These are phyloP conservation scores for Drosophila baimaii DNA, from an alignment of 1,140 invertebrate species.

Conservation along the genomic window DNA sequence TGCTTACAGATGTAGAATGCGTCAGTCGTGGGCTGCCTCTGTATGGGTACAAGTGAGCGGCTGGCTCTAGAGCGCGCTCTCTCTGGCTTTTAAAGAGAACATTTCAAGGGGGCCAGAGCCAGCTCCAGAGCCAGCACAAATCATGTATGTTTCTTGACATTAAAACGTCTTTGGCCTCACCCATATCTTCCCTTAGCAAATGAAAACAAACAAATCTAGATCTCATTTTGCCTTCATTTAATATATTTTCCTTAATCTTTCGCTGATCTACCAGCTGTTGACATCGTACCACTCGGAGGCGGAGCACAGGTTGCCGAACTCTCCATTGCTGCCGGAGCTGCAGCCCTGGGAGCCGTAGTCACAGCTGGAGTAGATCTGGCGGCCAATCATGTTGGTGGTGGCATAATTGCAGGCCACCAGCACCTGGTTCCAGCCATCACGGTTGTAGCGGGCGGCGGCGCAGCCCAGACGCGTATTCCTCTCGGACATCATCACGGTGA, in stretches of 20 bases:
- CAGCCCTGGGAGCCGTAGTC: constrained; percentile 40
- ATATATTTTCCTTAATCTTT: neutral
- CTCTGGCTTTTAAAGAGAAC: too few species aligned
- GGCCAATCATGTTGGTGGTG: constrained; percentile 62
- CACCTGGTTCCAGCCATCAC: constrained; percentile 38
- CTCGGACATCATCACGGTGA: constrained; percentile 72
- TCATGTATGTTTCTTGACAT: too few species aligned
- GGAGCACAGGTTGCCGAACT: constrained; percentile 62
- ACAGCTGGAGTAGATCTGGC: constrained; percentile 54
- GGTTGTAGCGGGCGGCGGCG: constrained; percentile 50
- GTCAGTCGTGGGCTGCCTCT: too few species aligned
- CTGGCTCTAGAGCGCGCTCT: too few species aligned
- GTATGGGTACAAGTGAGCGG: too few species aligned
- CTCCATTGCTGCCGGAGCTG: constrained; percentile 44
- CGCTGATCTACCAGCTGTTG: constrained; percentile 40
- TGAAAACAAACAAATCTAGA: neutral
- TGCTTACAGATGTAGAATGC: too few species aligned
- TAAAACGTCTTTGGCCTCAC: too few species aligned
- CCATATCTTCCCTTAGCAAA: neutral
- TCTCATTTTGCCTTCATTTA: neutral
- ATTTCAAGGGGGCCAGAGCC: too few species aligned
- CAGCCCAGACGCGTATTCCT: constrained; percentile 62
- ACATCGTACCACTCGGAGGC: constrained; percentile 66
- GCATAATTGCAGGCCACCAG: constrained; percentile 69
- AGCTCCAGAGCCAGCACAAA: too few species aligned